Base-by-base conservation (phyloP, 2,888 invertebrate species). In the Drosophila nr. perissopoda region DNA sequence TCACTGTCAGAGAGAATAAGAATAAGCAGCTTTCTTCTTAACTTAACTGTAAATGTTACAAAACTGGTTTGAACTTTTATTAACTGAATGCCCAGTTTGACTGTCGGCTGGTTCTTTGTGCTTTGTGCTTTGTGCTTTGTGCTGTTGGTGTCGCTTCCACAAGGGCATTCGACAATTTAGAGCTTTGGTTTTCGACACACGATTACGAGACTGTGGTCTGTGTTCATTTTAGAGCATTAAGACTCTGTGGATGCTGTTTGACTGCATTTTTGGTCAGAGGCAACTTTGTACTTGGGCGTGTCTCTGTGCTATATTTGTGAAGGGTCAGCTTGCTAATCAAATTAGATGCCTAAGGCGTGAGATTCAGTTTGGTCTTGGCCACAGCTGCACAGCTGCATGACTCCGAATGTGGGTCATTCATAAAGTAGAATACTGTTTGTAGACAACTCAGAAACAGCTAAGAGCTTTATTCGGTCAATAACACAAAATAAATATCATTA, bases 321-420 rank as follows among this genome's bases (percentile, higher is more conserved):
- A 76, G 76, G 76, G 81, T 76, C 81, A 80, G 76, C 62, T 52
- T 67, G 71, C 71, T 83, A 86, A 83, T 88, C 79, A 74, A 74
- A 69, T 82, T 84, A 53, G 53, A 52, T 38, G 40, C 38, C 53
- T 53, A 57, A 72, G 71, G 61, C 61, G 52, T 70, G 52, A 70
- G 80, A 70, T 76, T 70, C 58, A 31, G 60, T 51, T 46, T 34
- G 25, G 34, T 51, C 5, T 38, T n/a, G 36, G 27, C 29, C 51
- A 31, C 29, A 56, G 75, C 75, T 63, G 72, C 52, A 31, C 25
- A 53, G 73, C 73, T 67, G 68, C 68, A 54, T 56, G 46, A 33
- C 58, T n/a, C 11, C 16, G 8, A 57, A 74, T 70, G 56, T 74
- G 56, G 74, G 74, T 74, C 76, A 76, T 53, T 52, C 46, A 53